Percentiles rank a stretch among this genome's conserved stretches.
phyloP scores from a whole-genome alignment of 2,888 invertebrate genomes.

The Panopea generosa region DNA sequence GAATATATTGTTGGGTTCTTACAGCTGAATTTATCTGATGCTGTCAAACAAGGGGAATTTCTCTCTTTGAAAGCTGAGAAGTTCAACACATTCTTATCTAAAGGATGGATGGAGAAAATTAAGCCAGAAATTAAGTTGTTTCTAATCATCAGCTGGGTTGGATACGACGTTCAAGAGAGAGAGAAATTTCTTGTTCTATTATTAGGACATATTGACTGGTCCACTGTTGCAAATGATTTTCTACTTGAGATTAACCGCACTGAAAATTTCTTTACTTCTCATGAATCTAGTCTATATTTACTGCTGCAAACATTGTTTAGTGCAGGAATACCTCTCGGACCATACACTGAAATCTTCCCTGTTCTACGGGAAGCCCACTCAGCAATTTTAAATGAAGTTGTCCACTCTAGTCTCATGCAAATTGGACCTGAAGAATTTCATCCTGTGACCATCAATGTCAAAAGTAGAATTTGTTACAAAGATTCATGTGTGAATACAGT shows the following conservation, averaged over 20 bases:
- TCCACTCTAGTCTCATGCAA: constrained; percentile 65
- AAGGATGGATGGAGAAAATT: constrained; percentile 72
- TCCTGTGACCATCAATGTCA: constrained; percentile 64
- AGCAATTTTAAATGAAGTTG: constrained; percentile 70
- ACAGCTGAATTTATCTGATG: constrained; percentile 81
- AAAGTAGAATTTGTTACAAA: constrained; percentile 35
- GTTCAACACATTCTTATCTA: constrained; percentile 75
- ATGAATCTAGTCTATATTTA: constrained; percentile 88
- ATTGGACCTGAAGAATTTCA: constrained; percentile 61
- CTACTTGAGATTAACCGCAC: constrained; percentile 87
- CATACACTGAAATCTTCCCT: constrained; percentile 72
- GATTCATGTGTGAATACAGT: constrained; percentile 49
- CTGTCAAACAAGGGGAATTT: constrained; percentile 76
- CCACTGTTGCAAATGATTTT: constrained; percentile 75
- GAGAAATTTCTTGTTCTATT: constrained; percentile 87
- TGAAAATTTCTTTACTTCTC: constrained; percentile 87
- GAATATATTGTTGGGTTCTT: constrained; percentile 88
- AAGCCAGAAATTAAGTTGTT: constrained; percentile 79
- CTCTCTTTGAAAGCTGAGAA: constrained; percentile 70
- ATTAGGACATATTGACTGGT: constrained; percentile 84
- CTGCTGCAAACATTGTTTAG: constrained; percentile 87
- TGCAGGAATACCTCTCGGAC: constrained; percentile 85
- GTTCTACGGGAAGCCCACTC: constrained; percentile 72
- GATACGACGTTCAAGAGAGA: constrained; percentile 83
- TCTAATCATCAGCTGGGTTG: constrained; percentile 79